Percentiles rank a stretch among this genome's conserved stretches.
phyloP scores from a whole-genome alignment of 2,797 vertebrate species.

The Chloroceryle amazona region DNA sequence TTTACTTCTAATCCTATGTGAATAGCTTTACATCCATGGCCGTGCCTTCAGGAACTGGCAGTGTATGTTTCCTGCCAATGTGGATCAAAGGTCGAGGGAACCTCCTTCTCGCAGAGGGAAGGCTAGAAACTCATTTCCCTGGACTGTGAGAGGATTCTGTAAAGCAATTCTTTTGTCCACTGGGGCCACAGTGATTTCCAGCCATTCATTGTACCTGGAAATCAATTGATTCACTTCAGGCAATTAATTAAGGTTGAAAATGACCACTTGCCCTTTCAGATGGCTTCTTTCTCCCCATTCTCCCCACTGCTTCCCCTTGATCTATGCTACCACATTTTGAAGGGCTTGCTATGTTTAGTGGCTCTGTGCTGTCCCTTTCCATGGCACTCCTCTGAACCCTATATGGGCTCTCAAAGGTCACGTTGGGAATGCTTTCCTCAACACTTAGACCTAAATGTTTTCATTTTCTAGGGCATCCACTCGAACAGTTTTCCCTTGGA shows the following conservation, averaged over 20 bases:
- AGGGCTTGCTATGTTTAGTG: neutral
- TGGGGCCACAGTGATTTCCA: slow-evolving; percentile 13
- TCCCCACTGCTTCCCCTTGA: neutral
- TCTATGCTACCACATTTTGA: neutral
- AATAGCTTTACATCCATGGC: neutral
- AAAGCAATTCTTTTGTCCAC: neutral
- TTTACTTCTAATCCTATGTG: neutral
- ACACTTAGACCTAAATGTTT: slow-evolving; percentile 23
- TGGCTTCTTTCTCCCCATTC: neutral
- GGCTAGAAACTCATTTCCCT: neutral
- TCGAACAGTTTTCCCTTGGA: slow-evolving; percentile 55
- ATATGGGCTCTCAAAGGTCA: neutral
- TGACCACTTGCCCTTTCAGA: neutral
- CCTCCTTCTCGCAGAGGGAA: neutral
- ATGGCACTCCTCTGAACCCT: neutral
- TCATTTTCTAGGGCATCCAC: slow-evolving; percentile 53
- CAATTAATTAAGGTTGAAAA: slow-evolving; percentile 36
- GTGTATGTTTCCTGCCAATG: neutral
- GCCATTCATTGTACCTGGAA: slow-evolving; percentile 31
- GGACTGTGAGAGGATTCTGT: neutral
- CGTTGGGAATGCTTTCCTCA: neutral
- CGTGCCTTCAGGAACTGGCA: neutral
- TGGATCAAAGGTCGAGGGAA: neutral
- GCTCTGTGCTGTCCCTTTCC: neutral
- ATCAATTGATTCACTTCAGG: slow-evolving; percentile 45